phyloP scores from a whole-genome alignment of 2,888 invertebrate species.

The Agrypnus murinus region DNA sequence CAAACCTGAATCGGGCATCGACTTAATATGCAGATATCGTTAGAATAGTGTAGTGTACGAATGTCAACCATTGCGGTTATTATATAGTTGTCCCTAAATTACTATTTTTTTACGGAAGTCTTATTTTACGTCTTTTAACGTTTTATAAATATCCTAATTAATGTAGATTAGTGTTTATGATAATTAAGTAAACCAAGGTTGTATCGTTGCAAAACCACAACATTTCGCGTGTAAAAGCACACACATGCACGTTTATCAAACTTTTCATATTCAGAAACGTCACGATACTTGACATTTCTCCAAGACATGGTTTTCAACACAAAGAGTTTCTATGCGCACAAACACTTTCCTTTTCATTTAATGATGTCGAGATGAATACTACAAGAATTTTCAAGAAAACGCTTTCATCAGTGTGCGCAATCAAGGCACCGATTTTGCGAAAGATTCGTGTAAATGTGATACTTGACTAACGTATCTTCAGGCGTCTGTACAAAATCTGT shows the following conservation, averaged over 20 bases:
- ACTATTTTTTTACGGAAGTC: no score
- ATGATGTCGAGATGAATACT: not conserved
- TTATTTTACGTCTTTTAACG: no score
- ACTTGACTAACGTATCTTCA: slow-evolving; percentile 4
- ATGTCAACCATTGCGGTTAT: no score
- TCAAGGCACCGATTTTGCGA: slow-evolving; percentile 2
- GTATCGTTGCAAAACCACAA: not conserved
- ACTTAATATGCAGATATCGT: no score
- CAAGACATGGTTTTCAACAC: not conserved
- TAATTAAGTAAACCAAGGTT: slow-evolving; percentile 2
- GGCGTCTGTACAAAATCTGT: slow-evolving; percentile 14
- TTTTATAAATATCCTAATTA: no score
- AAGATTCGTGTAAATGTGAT: slow-evolving; percentile 5
- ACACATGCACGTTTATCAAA: slow-evolving; percentile 19
- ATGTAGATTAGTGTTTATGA: not conserved
- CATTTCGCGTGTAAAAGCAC: slow-evolving; percentile 16
- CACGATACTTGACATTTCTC: not conserved
- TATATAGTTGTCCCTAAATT: no score
- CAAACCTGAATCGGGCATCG: no score
- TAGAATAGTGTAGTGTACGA: no score
- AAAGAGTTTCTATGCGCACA: not conserved
- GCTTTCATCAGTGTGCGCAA: slow-evolving; percentile 21
- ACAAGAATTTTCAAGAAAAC: not conserved
- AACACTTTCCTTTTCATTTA: not conserved
- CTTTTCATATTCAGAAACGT: slow-evolving; percentile 18